Conservation (phyloP, 2,888 invertebrate genomes). For the Athrips mouffetella region DNA sequence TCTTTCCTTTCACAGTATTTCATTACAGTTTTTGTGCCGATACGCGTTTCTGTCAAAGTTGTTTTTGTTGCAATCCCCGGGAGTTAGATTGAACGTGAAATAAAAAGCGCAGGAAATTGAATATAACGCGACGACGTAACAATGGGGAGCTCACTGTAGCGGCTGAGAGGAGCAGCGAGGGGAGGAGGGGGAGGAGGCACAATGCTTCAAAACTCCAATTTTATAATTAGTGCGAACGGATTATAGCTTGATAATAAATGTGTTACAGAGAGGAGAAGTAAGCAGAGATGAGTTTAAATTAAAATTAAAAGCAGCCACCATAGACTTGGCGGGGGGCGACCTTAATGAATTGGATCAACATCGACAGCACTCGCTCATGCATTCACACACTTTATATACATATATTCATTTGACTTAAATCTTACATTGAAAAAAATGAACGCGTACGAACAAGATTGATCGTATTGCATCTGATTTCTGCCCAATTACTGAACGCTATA, state of each 20-base stretch:
- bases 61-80: constrained; percentile 5
- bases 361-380: constrained; percentile 16
- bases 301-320: too few species aligned
- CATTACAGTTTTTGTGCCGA: constrained; percentile 7
- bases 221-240: constrained; percentile 7
- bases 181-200: background rate
- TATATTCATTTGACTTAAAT: too few species aligned
- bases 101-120: constrained; percentile 9
- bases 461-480: too few species aligned
- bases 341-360: constrained; percentile 1
- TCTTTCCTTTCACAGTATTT: constrained; percentile 6
- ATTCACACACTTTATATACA: too few species aligned
- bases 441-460: too few species aligned
- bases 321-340: too few species aligned
- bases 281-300: too few species aligned
- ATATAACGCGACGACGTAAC: constrained; percentile 1
- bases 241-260: constrained; percentile 7
- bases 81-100: constrained; percentile 5
- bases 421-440: too few species aligned
- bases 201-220: background rate
- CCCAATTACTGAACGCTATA: too few species aligned
- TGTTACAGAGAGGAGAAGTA: background rate
- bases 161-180: background rate
- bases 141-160: constrained; percentile 1
- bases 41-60: constrained; percentile 7